These are phyloP conservation scores for Drosophila malerkotliana DNA, from an alignment of 1,140 invertebrate species.

Conservation along the genomic window DNA sequence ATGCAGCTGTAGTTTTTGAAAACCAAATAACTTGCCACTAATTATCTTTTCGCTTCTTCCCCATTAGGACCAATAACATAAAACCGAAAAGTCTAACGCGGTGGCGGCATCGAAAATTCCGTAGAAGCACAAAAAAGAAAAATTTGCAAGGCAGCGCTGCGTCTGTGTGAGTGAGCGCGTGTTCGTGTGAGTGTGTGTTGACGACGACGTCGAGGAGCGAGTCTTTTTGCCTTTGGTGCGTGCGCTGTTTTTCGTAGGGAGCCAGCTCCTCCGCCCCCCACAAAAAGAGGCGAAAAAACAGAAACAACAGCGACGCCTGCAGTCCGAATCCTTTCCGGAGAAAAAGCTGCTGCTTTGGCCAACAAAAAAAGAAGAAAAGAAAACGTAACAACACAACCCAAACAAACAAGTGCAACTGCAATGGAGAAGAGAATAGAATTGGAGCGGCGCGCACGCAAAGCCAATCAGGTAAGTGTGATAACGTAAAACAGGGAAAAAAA, in stretches of 20 bases:
- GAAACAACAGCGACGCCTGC: conserved; percentile 28
- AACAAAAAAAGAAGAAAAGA: conserved; percentile 41
- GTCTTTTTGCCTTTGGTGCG: conserved; percentile 69
- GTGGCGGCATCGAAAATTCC: conserved; percentile 66
- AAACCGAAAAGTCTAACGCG: conserved; percentile 39
- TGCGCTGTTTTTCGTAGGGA: conserved; percentile 68
- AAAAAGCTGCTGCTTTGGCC: conserved; percentile 12
- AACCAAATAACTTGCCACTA: conserved; percentile 9
- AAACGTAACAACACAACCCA: conserved; percentile 23
- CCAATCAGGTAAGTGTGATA: conserved; percentile 89
- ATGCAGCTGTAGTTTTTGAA: conserved; percentile 16
- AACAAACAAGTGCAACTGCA: conserved; percentile 66
- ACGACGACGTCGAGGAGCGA: conserved; percentile 46
- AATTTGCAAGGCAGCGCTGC: conserved; percentile 72
- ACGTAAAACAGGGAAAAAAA: conserved; percentile 40
- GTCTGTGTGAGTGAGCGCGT: conserved; percentile 42
- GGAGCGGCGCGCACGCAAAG: conserved; percentile 92
- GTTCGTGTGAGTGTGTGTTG: conserved; percentile 23
- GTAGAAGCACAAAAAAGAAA: conserved; percentile 67
- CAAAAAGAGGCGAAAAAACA: conserved; percentile 29
- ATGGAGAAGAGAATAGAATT: conserved; percentile 97
- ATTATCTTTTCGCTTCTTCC: conserved; percentile 29
- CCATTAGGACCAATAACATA: conserved; percentile 23
- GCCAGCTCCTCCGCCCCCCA: conserved; percentile 25
- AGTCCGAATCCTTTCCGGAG: conserved; percentile 12